These are phyloP conservation scores for Pachycephus smyrnensis DNA, from an alignment of 2,888 invertebrate species.

Conservation along the genomic window DNA sequence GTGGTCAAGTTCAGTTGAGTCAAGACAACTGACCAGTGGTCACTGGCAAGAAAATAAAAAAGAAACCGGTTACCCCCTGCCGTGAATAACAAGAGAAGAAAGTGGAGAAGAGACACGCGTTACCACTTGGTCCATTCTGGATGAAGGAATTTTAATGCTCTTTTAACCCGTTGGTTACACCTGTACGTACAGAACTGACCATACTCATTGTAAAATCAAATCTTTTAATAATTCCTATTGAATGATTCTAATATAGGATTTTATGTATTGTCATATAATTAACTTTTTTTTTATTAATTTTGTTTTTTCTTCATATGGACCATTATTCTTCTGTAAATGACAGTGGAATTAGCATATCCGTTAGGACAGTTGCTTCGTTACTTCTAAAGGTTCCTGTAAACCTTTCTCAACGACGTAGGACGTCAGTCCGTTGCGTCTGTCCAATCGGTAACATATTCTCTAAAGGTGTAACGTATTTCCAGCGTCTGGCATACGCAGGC, in stretches of 20 bases:
- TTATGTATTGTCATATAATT: not conserved
- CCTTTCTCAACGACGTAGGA: conserved; percentile 21
- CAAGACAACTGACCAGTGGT: conserved; percentile 51
- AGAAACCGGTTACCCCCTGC: conserved; percentile 51
- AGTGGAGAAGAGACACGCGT: conserved; percentile 2
- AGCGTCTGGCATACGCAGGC: conserved; percentile 34
- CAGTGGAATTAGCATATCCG: conserved; percentile 41
- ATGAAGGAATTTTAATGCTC: not conserved
- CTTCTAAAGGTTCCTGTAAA: conserved; percentile 21
- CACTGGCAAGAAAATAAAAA: conserved; percentile 47
- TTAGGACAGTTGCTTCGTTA: conserved; percentile 44
- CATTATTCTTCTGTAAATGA: not conserved
- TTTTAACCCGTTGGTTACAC: not conserved
- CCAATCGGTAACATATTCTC: conserved; percentile 55
- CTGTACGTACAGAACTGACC: not conserved
- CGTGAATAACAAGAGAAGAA: not conserved
- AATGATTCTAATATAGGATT: not conserved
- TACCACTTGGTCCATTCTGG: not conserved
- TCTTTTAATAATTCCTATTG: not conserved
- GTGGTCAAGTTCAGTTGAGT: not conserved
- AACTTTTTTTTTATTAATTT: not conserved
- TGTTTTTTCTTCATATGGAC: too few relatives aligned
- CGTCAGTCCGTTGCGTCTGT: conserved; percentile 42
- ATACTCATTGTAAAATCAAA: not conserved
- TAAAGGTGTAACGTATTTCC: conserved; percentile 36